phyloP scores from a whole-genome alignment of 2,113 vertebrate genomes.

The rat (Rattus norvegicus) region GRCr8 NC_086027.1:91900001-91900500 shows the following conservation, averaged over 20 bases:
- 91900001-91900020: too few species aligned
- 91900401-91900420: neutral
- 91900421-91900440: too few species aligned
- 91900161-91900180: rapidly evolving
- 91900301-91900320: neutral
- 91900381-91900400: neutral
- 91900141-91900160: rapidly evolving
- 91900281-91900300: too few species aligned
- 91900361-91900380: neutral
- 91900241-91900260: neutral
- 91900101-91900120: neutral
- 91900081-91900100: neutral
- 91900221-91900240: neutral
- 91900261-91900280: rapidly evolving
- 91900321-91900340: neutral
- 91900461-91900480: neutral
- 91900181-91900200: rapidly evolving
- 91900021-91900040: neutral
- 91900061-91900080: neutral
- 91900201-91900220: rapidly evolving
- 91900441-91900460: too few species aligned
- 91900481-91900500: neutral
- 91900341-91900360: neutral
- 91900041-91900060: neutral
- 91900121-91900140: neutral